A percentile compares a stretch with the other conserved stretches of the same genome.
These are phyloP conservation scores for Cydia amplana DNA, from an alignment of 1,140 invertebrate genomes.

Conservation along the genomic window DNA sequence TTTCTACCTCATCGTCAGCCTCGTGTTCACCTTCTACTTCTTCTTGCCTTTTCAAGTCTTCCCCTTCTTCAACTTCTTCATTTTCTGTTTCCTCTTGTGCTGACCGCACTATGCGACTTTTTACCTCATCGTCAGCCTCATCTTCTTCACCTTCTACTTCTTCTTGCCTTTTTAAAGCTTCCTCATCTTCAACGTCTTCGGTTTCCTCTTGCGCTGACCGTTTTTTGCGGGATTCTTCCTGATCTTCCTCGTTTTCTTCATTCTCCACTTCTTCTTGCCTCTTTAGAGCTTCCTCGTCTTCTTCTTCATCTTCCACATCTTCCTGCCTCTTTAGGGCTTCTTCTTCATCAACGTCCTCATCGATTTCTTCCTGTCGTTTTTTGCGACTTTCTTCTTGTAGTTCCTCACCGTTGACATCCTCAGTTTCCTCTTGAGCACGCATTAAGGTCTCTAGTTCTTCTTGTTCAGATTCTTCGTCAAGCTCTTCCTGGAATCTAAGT, in stretches of 20 bases:
- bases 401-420: conserved; percentile 33
- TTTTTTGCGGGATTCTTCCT: conserved; percentile 26
- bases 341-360: conserved; percentile 14
- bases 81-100: not conserved
- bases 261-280: conserved; percentile 13
- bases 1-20: too few species aligned
- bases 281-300: conserved; percentile 32
- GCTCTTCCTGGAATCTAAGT: conserved; percentile 9
- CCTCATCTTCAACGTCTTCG: conserved; percentile 8
- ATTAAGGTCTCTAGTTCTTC: conserved; percentile 35
- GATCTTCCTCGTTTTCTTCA: not conserved
- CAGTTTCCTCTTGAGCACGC: conserved; percentile 36
- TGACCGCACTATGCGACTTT: not conserved
- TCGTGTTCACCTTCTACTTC: too few species aligned
- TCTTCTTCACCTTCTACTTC: not conserved
- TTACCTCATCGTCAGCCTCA: not conserved
- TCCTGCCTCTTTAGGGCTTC: not conserved
- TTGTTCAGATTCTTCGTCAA: conserved; percentile 37
- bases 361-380: conserved; percentile 12
- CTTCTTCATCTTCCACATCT: not conserved
- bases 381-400: not conserved
- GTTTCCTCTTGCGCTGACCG: conserved; percentile 17
- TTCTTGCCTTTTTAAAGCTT: not conserved
- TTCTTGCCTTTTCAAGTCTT: too few species aligned
- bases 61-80: conserved; percentile 27